Evolutionary conservation across 2,113 vertebrate genomes (phyloP), one percentile per base, ranked within the genome.

Genomic region (Promerops cafer): DNA sequence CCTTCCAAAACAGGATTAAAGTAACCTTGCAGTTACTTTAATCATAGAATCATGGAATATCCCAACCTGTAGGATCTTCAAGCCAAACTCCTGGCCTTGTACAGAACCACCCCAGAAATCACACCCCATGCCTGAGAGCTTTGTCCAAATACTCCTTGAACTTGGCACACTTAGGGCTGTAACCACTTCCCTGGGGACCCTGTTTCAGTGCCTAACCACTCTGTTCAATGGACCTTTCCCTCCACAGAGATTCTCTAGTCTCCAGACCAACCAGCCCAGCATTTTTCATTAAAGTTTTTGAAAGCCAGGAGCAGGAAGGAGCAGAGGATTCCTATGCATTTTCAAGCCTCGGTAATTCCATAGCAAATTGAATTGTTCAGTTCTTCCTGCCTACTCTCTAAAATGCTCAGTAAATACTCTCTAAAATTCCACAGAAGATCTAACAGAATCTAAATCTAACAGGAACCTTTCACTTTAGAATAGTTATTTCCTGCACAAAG

Each of bases 401-500:
- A 94, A 94, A 89, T 52, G 6, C 6, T n/a, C n/a, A n/a, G n/a
- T n/a, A n/a, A n/a, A n/a, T n/a, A n/a, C n/a, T n/a, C n/a, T n/a
- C n/a, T n/a, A n/a, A n/a, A n/a, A 14, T 90, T 87, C 75, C 28
- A 53, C 13, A 39, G 61, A 74, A 79, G 54, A 63, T 17, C 30
- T 72, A 74, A 80, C 30, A 77, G 27, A 14, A 68, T 60, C 53
- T 52, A 68, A 77, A 69, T 76, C 30, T 82, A 87, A 66, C 28
- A 57, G 17, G 63, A 91, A 59, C 61, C 57, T 79, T 95, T 96
- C 21, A 40, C n/a, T 64, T 93, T 39, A 80, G 47, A 64, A 31
- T 52, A 96, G 56, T 94, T 89, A 90, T 79, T 89, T 92, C 57
- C 28, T 90, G 52, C 45, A 66, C 50, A 79, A 90, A 90, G 79